A percentile compares a stretch with the other conserved stretches of the same genome.
These are phyloP conservation scores for Epizoanthus stellaris DNA, from an alignment of 92 coral and sea anemone species.

Conservation along the genomic window DNA sequence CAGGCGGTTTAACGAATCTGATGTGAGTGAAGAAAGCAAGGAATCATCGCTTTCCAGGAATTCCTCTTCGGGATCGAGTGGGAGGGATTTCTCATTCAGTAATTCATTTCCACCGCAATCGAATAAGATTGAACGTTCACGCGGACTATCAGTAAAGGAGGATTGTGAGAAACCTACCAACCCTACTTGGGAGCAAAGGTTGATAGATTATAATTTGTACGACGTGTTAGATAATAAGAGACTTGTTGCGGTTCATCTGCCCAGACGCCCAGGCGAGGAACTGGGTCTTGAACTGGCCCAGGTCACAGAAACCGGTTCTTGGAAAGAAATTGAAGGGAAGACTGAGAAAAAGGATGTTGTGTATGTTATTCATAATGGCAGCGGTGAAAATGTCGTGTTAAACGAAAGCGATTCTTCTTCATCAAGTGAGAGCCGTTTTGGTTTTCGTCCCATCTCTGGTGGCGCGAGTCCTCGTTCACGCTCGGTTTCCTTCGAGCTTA, in stretches of 20 bases:
- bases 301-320: constrained; percentile 73
- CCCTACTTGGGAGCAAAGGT: neutral
- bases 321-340: constrained; percentile 30
- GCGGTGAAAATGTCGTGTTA: constrained; percentile 75
- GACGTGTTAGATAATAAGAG: constrained; percentile 55
- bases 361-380: constrained; percentile 73
- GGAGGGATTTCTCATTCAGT: neutral
- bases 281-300: constrained; percentile 85
- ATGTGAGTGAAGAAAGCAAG: neutral
- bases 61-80: constrained; percentile 16
- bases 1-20: constrained; percentile 30
- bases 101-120: neutral
- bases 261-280: constrained; percentile 65
- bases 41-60: neutral
- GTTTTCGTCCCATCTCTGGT: constrained; percentile 13
- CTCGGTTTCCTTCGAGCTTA: constrained; percentile 49
- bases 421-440: neutral
- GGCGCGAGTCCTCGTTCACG: constrained; percentile 30
- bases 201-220: constrained; percentile 31
- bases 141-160: neutral
- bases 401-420: constrained; percentile 26
- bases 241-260: constrained; percentile 59
- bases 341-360: constrained; percentile 59
- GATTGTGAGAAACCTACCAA: neutral
- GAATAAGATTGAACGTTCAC: neutral